Evolutionary conservation across 2,888 invertebrate genomes (phyloP).

Genomic region (Pristionchus fissidentatus): DNA sequence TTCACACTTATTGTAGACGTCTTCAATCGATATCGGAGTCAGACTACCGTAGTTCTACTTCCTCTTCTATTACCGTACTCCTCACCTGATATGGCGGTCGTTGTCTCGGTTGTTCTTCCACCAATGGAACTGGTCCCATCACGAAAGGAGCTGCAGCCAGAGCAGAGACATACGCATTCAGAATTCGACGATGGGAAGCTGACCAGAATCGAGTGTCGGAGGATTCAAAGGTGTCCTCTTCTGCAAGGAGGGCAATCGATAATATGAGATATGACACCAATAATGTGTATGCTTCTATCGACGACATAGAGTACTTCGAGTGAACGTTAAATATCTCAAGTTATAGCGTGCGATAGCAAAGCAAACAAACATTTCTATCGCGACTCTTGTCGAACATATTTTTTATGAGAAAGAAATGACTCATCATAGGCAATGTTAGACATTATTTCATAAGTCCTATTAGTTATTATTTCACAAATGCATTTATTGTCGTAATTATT

Average conservation of each 20-base stretch:
- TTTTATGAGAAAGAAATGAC: background rate
- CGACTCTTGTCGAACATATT: no score
- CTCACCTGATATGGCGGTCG: conserved; percentile 40
- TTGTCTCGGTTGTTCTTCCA: conserved; percentile 2
- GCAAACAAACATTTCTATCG: no score
- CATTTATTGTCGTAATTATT: no score
- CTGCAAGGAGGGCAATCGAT: conserved; percentile 2
- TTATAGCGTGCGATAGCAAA: no score
- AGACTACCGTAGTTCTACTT: no score
- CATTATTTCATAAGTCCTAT: no score
- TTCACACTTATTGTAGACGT: background rate
- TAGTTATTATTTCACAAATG: no score
- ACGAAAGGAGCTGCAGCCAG: conserved; percentile 46
- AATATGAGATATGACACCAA: no score
- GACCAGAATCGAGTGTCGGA: conserved; percentile 45
- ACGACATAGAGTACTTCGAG: no score
- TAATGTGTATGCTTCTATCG: background rate
- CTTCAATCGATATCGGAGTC: background rate
- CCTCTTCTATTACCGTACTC: background rate
- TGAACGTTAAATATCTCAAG: no score
- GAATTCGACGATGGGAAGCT: conserved; percentile 5
- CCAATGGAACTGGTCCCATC: conserved; percentile 35
- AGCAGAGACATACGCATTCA: conserved; percentile 36
- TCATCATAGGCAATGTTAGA: background rate
- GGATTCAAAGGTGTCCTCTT: conserved; percentile 12